phyloP scores from a whole-genome alignment of 2,797 vertebrate genomes.

The Jordanella pulchra region DNA sequence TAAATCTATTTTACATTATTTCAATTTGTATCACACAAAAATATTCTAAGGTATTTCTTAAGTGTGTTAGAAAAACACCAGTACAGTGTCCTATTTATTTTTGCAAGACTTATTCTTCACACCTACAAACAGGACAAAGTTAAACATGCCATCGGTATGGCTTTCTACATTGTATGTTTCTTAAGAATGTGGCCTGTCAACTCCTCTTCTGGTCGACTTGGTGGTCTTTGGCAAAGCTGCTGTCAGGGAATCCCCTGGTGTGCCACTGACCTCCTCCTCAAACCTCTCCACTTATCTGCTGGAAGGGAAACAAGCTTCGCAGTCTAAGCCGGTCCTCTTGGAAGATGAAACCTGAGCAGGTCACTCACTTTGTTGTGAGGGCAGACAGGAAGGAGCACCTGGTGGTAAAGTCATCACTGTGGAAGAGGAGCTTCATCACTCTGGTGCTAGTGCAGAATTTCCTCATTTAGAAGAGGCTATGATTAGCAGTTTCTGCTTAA shows the following conservation, averaged over 20 bases:
- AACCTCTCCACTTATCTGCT: slow-evolving; percentile 69
- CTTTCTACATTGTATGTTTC: slow-evolving; percentile 36
- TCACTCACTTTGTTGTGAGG: slow-evolving; percentile 56
- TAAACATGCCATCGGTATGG: slow-evolving; percentile 30
- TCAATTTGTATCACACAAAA: too few species aligned
- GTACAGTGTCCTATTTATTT: background rate
- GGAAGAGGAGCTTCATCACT: slow-evolving; percentile 37
- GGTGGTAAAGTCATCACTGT: slow-evolving; percentile 66
- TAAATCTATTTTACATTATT: too few species aligned
- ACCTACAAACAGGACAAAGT: slow-evolving; percentile 42
- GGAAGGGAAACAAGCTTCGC: slow-evolving; percentile 68
- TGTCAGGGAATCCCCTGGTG: slow-evolving; percentile 63
- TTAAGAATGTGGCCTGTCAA: slow-evolving; percentile 63
- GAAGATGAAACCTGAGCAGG: slow-evolving; percentile 69
- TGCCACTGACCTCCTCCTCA: slow-evolving; percentile 69
- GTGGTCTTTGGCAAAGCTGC: slow-evolving; percentile 75
- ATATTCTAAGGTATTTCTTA: too few species aligned
- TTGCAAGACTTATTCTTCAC: slow-evolving; percentile 16
- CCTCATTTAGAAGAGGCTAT: slow-evolving; percentile 27
- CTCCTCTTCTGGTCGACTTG: slow-evolving; percentile 64
- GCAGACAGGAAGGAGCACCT: slow-evolving; percentile 55
- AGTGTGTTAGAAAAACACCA: background rate
- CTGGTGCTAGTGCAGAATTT: slow-evolving; percentile 12
- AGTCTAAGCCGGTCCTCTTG: slow-evolving; percentile 54
- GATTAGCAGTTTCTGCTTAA: background rate